Conservation (phyloP, 2,113 vertebrate genomes). For the Gymnorhina tibicen region DNA sequence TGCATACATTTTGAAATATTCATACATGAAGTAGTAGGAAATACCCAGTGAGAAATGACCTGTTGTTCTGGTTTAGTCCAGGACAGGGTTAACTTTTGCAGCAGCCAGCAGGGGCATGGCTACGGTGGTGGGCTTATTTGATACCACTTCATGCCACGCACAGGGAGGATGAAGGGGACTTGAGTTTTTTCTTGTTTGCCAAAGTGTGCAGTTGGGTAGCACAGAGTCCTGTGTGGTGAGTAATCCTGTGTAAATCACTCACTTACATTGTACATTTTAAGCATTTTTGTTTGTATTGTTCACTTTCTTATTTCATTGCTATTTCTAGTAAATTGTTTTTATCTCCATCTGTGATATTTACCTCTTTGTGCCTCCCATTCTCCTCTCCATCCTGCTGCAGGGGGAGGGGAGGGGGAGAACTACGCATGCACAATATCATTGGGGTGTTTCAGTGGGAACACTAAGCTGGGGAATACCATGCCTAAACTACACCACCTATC, state of each 20-base stretch:
- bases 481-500: background rate
- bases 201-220: background rate
- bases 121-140: background rate
- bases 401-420: background rate
- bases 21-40: background rate
- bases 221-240: background rate
- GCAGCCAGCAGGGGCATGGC: background rate
- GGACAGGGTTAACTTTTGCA: background rate
- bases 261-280: no score
- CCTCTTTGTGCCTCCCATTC: background rate
- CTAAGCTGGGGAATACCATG: background rate
- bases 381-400: background rate
- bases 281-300: background rate
- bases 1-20: background rate
- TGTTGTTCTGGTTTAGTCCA: background rate
- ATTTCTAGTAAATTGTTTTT: background rate
- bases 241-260: no score
- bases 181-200: background rate
- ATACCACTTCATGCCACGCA: background rate
- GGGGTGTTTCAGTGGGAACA: background rate
- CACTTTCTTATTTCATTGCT: background rate
- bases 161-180: no score
- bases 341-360: background rate
- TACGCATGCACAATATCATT: accelerated
- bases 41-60: background rate